Conservation (phyloP, 2,888 invertebrate genomes). For the Clunio marinus region DNA sequence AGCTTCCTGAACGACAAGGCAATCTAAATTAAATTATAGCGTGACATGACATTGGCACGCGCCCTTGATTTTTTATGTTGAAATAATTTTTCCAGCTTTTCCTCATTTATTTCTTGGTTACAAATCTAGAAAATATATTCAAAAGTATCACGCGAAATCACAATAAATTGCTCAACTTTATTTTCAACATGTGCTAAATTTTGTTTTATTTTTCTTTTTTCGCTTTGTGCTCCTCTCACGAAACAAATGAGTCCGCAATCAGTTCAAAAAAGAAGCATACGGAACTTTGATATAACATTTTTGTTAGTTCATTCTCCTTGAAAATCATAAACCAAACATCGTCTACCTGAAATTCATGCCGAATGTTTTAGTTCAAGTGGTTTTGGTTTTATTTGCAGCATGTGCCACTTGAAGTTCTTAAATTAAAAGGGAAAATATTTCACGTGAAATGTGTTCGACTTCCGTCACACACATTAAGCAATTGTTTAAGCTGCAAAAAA, state of each 20-base stretch:
- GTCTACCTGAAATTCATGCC: not conserved
- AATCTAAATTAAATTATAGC: too few relatives aligned
- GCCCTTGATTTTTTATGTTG: not conserved
- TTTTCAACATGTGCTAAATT: conserved; percentile 38
- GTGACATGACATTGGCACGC: too few relatives aligned
- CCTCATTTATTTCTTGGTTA: not conserved
- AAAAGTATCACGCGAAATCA: conserved; percentile 37
- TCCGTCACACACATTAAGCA: conserved; percentile 6
- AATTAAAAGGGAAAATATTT: not conserved
- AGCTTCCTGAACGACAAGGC: too few relatives aligned
- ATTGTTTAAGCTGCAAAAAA: conserved; percentile 2
- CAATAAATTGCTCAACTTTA: conserved; percentile 38
- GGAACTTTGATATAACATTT: not conserved
- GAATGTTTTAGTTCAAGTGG: not conserved
- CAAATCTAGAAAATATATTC: not conserved
- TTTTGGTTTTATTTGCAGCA: not conserved
- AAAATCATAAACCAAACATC: not conserved
- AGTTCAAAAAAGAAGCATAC: not conserved
- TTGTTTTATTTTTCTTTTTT: not conserved
- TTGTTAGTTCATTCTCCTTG: not conserved
- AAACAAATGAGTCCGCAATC: conserved; percentile 35
- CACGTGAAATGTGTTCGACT: conserved; percentile 33
- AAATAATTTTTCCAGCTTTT: not conserved
- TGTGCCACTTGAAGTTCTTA: not conserved
- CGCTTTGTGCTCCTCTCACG: not conserved